Conservation (phyloP, 2,797 vertebrate genomes). For the Geotrypetes seraphini region DNA sequence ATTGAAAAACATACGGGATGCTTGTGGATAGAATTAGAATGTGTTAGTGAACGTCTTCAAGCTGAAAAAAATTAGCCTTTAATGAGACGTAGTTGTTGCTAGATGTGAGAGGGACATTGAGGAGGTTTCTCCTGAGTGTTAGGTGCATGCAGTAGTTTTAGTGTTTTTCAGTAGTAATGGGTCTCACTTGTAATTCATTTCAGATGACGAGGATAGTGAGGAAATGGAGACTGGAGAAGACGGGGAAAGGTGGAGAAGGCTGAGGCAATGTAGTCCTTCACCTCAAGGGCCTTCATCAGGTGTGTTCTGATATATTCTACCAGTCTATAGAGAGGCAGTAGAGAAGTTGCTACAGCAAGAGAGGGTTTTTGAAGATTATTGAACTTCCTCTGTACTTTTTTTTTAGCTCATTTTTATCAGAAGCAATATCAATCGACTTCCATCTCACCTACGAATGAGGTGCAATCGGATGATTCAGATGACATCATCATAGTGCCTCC, state of each 20-base stretch:
- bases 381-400: conserved; percentile 13
- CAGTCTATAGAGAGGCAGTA: not conserved
- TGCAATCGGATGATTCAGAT: conserved; percentile 74
- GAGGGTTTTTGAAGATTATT: not conserved
- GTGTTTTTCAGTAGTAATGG: no score
- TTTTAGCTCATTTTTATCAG: conserved; percentile 29
- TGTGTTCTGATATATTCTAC: not conserved
- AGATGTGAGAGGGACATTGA: no score
- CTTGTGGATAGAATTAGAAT: no score
- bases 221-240: no score
- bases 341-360: no score
- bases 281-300: not conserved
- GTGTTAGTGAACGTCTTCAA: no score
- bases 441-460: conserved; percentile 16
- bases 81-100: no score
- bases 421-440: not conserved
- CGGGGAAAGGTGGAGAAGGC: not conserved
- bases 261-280: not conserved
- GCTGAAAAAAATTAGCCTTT: no score
- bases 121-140: no score
- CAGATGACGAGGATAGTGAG: conserved; percentile 7
- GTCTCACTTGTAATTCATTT: not conserved
- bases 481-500: conserved; percentile 64
- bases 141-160: no score
- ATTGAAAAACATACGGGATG: no score